A percentile compares a stretch with the other conserved stretches of the same genome.
Conservation (phyloP, 2,113 vertebrate species). For the Lutjanus erythropterus region DNA sequence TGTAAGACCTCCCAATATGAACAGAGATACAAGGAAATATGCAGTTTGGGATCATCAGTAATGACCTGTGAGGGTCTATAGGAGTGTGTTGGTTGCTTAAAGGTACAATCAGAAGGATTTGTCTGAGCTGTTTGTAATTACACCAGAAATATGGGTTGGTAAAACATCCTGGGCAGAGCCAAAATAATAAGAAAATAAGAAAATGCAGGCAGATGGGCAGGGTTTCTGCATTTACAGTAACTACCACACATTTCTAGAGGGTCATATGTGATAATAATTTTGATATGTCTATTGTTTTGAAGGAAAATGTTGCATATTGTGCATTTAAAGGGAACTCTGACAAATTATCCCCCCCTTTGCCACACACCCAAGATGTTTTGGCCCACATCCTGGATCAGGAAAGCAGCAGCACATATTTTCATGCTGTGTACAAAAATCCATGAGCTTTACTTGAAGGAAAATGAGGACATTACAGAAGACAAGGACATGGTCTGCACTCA, state of each 20-base stretch:
- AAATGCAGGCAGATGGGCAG: too few relatives aligned
- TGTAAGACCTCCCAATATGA: background rate
- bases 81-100: constrained; percentile 4
- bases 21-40: background rate
- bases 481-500: constrained; percentile 62
- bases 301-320: too few relatives aligned
- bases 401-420: constrained; percentile 54
- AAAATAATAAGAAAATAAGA: too few relatives aligned
- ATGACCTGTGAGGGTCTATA: background rate
- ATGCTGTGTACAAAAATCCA: constrained; percentile 56
- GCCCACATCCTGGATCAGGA: constrained; percentile 37
- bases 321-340: background rate
- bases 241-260: too few relatives aligned
- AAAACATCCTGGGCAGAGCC: too few relatives aligned
- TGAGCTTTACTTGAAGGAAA: constrained; percentile 57
- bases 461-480: constrained; percentile 63
- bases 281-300: too few relatives aligned
- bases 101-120: too few relatives aligned
- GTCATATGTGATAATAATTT: too few relatives aligned
- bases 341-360: constrained; percentile 6
- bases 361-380: constrained; percentile 53
- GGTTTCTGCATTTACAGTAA: too few relatives aligned
- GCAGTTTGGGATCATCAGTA: background rate
- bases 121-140: too few relatives aligned
- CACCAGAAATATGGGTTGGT: too few relatives aligned